phyloP scores from a whole-genome alignment of 2,888 invertebrate genomes.

The Lasioglossum zephyrum region DNA sequence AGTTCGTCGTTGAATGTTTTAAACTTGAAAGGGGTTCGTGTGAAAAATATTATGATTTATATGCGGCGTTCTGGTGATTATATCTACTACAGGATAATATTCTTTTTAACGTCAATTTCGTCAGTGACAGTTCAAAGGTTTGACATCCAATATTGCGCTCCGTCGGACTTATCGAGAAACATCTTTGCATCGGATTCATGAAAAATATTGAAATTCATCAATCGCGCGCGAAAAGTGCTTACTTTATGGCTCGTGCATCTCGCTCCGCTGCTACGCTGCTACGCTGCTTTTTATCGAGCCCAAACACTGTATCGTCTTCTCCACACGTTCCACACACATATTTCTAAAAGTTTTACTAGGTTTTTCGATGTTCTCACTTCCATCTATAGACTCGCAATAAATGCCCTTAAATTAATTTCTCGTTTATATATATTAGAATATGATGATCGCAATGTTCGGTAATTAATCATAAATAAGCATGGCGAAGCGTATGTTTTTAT shows the following conservation, averaged over 20 bases:
- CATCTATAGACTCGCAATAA: no score
- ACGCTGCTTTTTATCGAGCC: constrained; percentile 56
- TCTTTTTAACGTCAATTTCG: constrained; percentile 14
- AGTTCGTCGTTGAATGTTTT: not conserved
- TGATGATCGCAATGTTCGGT: no score
- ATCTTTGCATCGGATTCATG: constrained; percentile 52
- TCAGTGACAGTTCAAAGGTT: constrained; percentile 30
- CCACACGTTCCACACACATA: not conserved
- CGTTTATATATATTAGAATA: no score
- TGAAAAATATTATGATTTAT: not conserved
- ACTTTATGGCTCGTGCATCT: constrained; percentile 47
- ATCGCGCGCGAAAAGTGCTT: constrained; percentile 48
- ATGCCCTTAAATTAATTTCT: no score
- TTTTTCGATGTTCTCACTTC: not conserved
- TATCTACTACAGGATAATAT: not conserved
- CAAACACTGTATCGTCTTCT: constrained; percentile 22
- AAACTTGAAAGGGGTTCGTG: not conserved
- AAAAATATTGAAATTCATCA: constrained; percentile 72
- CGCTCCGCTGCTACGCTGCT: constrained; percentile 20
- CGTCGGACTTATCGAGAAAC: constrained; percentile 46
- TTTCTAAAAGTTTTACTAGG: not conserved
- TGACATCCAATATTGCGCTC: constrained; percentile 45
- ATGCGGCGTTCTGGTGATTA: not conserved
- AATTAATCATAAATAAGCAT: not conserved
- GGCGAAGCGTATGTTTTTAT: not conserved